Evolutionary conservation across 2,113 vertebrate genomes (phyloP).

Genomic region (Laticauda colubrina): DNA sequence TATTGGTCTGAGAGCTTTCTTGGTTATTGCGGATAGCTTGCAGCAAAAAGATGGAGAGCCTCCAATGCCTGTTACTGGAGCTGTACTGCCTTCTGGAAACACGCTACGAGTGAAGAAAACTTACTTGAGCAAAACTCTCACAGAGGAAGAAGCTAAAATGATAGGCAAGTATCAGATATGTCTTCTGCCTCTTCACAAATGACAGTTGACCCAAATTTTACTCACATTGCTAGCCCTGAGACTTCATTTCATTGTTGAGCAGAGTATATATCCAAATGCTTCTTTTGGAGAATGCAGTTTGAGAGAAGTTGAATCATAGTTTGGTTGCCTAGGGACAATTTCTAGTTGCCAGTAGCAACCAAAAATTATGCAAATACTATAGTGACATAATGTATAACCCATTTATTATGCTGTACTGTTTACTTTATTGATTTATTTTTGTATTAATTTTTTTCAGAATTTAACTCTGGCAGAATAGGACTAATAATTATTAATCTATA

Average conservation of each 20-base stretch:
- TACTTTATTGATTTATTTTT: neutral
- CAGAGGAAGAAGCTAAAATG: constrained; percentile 97
- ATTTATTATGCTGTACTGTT: neutral
- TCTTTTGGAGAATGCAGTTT: neutral
- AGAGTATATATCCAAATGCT: neutral
- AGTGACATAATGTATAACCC: neutral
- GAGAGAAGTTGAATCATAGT: neutral
- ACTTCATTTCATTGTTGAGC: neutral
- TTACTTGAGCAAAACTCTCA: constrained; percentile 96
- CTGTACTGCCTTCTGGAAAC: constrained; percentile 95
- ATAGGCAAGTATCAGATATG: constrained; percentile 80
- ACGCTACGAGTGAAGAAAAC: constrained; percentile 98
- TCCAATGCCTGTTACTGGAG: constrained; percentile 98
- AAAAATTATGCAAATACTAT: neutral
- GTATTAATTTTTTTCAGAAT: neutral
- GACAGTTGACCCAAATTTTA: neutral
- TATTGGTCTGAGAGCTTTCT: constrained; percentile 93
- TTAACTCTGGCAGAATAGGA: neutral
- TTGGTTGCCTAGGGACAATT: neutral
- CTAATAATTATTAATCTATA: neutral
- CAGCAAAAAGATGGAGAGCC: constrained; percentile 98
- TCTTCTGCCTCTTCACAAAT: neutral
- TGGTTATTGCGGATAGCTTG: constrained; percentile 96
- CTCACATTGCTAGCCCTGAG: neutral
- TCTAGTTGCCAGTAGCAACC: neutral